phyloP scores from a whole-genome alignment of 2,888 invertebrate genomes.

The Calameuta pallipes region DNA sequence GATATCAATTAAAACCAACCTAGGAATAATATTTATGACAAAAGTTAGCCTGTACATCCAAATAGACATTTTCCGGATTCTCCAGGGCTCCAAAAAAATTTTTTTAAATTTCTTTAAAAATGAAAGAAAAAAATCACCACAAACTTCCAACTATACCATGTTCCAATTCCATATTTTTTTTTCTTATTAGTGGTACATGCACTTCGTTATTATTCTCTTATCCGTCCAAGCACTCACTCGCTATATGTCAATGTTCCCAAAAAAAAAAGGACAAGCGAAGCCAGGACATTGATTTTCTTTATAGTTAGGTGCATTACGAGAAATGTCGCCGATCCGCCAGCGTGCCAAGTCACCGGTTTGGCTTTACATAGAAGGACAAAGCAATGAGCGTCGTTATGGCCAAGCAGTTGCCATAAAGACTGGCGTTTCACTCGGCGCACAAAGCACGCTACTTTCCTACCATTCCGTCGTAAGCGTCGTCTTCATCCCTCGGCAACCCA shows the following conservation, averaged over 20 bases:
- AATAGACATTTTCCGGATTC: background rate
- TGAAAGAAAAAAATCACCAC: background rate
- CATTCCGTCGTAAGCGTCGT: constrained; percentile 18
- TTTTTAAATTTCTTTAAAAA: too few relatives aligned
- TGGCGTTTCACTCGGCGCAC: constrained; percentile 47
- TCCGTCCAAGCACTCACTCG: background rate
- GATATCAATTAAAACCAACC: background rate
- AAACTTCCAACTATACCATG: background rate
- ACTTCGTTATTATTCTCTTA: background rate
- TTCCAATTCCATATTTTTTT: background rate
- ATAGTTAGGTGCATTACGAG: constrained; percentile 40
- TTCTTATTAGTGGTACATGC: background rate
- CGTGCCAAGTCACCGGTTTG: constrained; percentile 37
- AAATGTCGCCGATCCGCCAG: constrained; percentile 15
- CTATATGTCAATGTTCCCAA: constrained; percentile 18
- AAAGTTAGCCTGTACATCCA: background rate
- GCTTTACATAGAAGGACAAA: constrained; percentile 46
- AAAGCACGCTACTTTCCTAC: constrained; percentile 50
- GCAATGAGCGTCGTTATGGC: constrained; percentile 51
- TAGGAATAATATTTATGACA: background rate
- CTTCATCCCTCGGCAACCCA: constrained; percentile 10
- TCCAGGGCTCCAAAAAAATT: background rate
- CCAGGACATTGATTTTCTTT: constrained; percentile 46
- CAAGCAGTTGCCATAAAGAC: constrained; percentile 49
- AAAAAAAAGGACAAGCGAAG: constrained; percentile 14